Evolutionary conservation across 2,113 vertebrate genomes (phyloP), one percentile per base, ranked within the genome.

Genomic region (Microcebus lehilahytsara): DNA sequence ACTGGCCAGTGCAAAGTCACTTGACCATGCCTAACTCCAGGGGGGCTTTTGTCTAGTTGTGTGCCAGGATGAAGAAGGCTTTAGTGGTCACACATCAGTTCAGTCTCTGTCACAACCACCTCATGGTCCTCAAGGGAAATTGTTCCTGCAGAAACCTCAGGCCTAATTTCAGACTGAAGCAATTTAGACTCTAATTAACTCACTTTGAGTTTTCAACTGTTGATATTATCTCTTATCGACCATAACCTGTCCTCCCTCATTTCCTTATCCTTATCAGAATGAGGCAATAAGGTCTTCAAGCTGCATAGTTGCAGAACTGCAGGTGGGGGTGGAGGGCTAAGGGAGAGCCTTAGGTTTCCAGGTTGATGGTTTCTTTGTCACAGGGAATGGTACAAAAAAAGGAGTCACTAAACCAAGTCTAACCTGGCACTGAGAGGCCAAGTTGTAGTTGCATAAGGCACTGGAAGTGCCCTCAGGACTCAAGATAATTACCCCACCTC

Each of bases 161-260:
- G 27, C 32, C 51, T 95, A 85, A 71, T 89, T 89, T 93, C 95
- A 96, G 60, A 81, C 42, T 40, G 20, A 89, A 94, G 69, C 23
- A 78, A 69, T 86, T 94, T 89, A 96, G 62, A 87, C 14, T 40
- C 74, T 92, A 92, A 96, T 90, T 93, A 95, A 92, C 84, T 97
- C 86, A 79, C n/a, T 86, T 75, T 69, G 42, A 42, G 9, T 92
- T 93, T 92, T 89, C 91, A 96, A 53, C 84, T 92, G 3, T 78
- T 91, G 89, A 84, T 78, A 86, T 56, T 80, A 83, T 89, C 60
- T 92, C 80, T 80, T 80, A 75, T 56, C 72, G 83, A 12, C 25
- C 34, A 42, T 64, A 85, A 87, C 3, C 71, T 17, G 8, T 90
- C 80, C 6, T 89, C 17, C 10, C 60, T 77, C 46, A 60, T 69